phyloP scores from a whole-genome alignment of 2,888 invertebrate species.

The Tetrapedia diversipes region DNA sequence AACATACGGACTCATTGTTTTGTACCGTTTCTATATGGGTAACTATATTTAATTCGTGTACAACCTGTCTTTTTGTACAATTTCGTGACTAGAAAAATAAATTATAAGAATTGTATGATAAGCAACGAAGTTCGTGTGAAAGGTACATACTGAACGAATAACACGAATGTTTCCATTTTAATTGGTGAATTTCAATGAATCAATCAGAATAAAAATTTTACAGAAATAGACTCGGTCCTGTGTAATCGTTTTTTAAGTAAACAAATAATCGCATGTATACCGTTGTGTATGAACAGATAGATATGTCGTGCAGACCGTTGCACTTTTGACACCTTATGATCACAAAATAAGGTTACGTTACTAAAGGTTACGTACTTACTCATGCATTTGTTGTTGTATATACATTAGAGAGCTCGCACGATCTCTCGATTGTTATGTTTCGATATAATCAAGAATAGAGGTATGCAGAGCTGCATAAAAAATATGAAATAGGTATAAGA shows the following conservation, averaged over 20 bases:
- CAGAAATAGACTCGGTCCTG: no score
- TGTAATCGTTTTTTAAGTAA: not conserved
- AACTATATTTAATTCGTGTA: not conserved
- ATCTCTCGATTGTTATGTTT: conserved; percentile 7
- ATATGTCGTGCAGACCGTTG: conserved; percentile 4
- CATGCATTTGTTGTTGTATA: not conserved
- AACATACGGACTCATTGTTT: conserved; percentile 28
- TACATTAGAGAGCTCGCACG: not conserved
- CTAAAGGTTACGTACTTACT: not conserved
- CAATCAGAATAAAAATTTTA: conserved; percentile 21
- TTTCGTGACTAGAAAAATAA: not conserved
- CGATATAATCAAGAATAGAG: conserved; percentile 26
- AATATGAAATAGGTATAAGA: no score
- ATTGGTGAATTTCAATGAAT: no score
- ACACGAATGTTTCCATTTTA: not conserved
- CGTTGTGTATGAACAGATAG: not conserved
- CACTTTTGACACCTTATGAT: conserved; percentile 41
- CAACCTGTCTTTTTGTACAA: not conserved
- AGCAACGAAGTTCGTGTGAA: not conserved
- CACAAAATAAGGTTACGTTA: conserved; percentile 49
- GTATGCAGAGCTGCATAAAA: no score
- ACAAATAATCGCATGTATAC: not conserved
- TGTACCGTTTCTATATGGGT: not conserved
- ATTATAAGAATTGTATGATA: not conserved
- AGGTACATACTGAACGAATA: not conserved